Evolutionary conservation across 2,797 vertebrate genomes (phyloP).

Genomic region (Erethizon dorsatum): DNA sequence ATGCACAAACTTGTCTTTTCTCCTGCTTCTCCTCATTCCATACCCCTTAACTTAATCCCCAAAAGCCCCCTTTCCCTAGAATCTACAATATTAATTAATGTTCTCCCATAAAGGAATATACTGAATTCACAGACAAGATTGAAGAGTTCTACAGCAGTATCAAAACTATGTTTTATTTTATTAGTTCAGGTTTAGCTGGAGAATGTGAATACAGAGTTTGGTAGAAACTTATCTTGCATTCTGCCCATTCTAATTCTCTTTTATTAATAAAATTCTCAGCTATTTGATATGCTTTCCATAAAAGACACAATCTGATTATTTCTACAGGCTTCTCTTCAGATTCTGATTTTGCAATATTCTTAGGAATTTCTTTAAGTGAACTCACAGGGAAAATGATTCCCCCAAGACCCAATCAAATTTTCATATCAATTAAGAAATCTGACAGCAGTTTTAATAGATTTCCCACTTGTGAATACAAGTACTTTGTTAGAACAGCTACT

Average conservation of each 20-base stretch:
- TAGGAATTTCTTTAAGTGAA: conserved; percentile 23
- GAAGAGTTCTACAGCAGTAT: neutral
- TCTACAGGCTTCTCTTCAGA: neutral
- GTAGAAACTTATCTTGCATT: neutral
- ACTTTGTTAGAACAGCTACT: conserved; percentile 42
- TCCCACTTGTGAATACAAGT: neutral
- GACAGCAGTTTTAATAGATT: conserved; percentile 65
- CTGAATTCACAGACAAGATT: neutral
- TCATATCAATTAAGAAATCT: conserved; percentile 65
- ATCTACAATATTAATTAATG: neutral
- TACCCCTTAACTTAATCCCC: neutral
- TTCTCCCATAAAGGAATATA: neutral
- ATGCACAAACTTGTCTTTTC: conserved; percentile 20
- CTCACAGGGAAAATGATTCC: neutral
- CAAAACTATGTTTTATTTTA: neutral
- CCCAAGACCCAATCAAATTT: conserved; percentile 45
- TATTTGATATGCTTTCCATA: conserved; percentile 20
- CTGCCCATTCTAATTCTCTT: neutral
- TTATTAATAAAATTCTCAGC: conserved; percentile 39
- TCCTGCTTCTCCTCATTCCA: neutral
- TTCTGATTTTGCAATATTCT: conserved; percentile 9
- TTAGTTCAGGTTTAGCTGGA: neutral
- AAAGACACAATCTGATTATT: neutral
- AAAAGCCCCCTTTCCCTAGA: neutral
- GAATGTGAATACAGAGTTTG: neutral